Conservation (phyloP, 92 coral and sea anemone genomes). For the Zoanthus sansibaricus region DNA sequence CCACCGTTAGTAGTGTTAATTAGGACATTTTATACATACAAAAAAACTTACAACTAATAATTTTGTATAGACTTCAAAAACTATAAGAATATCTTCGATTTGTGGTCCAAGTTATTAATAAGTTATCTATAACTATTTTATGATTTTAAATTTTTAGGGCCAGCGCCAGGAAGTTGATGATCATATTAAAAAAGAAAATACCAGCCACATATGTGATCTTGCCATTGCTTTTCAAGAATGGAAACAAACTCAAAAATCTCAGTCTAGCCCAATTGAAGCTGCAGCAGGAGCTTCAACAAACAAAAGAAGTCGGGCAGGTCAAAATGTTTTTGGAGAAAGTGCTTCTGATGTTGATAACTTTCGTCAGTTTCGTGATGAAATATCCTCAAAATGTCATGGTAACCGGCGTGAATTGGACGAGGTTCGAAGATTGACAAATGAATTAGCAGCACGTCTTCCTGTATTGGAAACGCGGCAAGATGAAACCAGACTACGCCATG, state of each 20-base stretch:
- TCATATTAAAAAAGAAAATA: constrained; percentile 8
- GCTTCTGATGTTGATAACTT: neutral
- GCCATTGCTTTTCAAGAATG: constrained; percentile 25
- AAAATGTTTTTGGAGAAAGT: neutral
- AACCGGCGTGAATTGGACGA: too few species aligned
- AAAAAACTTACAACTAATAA: too few species aligned
- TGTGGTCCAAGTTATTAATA: too few species aligned
- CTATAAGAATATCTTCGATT: too few species aligned
- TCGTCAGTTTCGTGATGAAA: neutral
- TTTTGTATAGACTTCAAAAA: too few species aligned
- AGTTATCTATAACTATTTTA: too few species aligned
- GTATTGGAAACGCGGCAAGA: constrained; percentile 62
- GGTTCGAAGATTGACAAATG: neutral
- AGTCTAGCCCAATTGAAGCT: neutral
- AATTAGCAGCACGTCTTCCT: neutral
- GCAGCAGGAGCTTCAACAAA: neutral
- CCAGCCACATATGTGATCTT: neutral
- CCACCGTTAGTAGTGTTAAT: too few species aligned
- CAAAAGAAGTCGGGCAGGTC: neutral
- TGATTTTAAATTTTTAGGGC: neutral
- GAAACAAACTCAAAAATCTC: neutral
- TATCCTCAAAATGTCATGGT: neutral
- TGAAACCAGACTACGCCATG: constrained; percentile 63
- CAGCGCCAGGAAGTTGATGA: constrained; percentile 27
- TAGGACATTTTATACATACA: too few species aligned